Evolutionary conservation across 2,113 vertebrate genomes (phyloP).

Genomic region (Syngnathus floridae): DNA sequence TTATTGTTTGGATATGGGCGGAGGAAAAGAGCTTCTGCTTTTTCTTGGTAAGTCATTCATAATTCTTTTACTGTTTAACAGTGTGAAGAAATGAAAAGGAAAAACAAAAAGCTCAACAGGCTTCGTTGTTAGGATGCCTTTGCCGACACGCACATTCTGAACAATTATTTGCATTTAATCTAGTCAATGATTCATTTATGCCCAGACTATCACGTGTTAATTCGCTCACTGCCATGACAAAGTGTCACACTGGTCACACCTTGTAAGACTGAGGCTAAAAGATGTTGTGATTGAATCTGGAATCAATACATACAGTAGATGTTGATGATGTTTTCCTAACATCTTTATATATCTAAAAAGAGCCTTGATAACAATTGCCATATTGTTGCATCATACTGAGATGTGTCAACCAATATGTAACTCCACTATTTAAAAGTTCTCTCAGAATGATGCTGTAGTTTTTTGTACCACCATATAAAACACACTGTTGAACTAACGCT

Average conservation of each 20-base stretch:
- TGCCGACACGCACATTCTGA: background rate
- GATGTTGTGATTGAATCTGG: background rate
- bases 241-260: conserved; percentile 5
- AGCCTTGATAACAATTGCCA: background rate
- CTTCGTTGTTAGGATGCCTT: background rate
- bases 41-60: conserved; percentile 3
- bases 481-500: background rate
- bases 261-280: background rate
- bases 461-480: background rate
- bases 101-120: background rate
- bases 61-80: background rate
- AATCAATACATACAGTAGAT: background rate
- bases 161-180: background rate
- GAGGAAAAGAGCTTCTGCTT: background rate
- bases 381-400: background rate
- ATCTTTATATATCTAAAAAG: background rate
- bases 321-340: background rate
- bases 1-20: background rate
- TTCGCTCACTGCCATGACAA: background rate
- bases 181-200: background rate
- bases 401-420: background rate
- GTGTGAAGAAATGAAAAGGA: background rate
- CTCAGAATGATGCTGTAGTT: background rate
- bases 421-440: background rate
- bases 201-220: background rate